A percentile compares a stretch with the other conserved stretches of the same genome.
phyloP scores from a whole-genome alignment of 1,140 invertebrate species.

The Sinella curviseta region DNA sequence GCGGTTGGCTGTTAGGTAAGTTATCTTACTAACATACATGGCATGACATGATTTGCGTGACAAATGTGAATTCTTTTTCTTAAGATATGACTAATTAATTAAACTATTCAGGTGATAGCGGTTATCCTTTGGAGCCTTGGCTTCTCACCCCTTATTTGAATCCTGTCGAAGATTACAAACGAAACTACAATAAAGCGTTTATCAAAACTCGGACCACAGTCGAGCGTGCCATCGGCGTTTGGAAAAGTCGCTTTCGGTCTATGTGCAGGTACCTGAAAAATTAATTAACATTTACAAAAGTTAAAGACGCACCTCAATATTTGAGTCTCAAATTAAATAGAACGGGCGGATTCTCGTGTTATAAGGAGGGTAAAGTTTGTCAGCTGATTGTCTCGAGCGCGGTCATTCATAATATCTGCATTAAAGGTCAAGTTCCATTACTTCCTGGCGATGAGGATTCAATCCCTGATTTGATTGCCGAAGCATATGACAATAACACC shows the following conservation, averaged over 20 bases:
- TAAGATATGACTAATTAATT: no score
- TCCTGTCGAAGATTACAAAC: neutral
- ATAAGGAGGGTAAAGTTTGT: neutral
- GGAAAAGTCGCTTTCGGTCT: neutral
- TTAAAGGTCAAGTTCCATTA: neutral
- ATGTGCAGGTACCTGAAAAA: constrained; percentile 2
- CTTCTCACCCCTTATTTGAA: neutral
- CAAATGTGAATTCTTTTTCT: neutral
- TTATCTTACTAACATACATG: no score
- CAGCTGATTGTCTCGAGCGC: neutral
- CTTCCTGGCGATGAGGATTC: neutral
- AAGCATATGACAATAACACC: neutral
- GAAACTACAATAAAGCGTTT: neutral
- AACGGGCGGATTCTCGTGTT: neutral
- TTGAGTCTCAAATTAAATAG: neutral
- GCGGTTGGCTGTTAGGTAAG: constrained; percentile 30
- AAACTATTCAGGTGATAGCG: no score
- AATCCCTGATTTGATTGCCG: neutral
- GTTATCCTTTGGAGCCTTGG: neutral
- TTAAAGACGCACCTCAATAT: neutral
- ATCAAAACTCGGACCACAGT: neutral
- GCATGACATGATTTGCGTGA: neutral
- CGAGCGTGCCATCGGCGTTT: neutral
- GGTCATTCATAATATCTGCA: constrained; percentile 3
- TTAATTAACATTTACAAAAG: neutral